These are phyloP conservation scores for Ips typographus DNA, from an alignment of 1,140 invertebrate genomes.

Conservation along the genomic window DNA sequence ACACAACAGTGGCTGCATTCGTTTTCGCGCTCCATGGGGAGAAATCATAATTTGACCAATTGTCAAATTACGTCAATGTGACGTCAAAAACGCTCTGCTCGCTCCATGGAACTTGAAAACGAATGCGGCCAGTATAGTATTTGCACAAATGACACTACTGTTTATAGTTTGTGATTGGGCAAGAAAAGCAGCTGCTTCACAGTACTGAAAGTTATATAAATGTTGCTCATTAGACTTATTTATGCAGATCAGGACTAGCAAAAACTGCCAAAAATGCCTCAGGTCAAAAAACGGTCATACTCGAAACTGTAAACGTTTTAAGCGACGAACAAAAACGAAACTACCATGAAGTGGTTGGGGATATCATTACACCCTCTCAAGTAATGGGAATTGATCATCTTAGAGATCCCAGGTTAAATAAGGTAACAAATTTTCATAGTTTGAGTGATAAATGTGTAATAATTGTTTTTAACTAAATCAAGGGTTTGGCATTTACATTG, in stretches of 20 bases:
- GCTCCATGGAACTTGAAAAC: too few species aligned
- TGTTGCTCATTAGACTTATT: slow-evolving; percentile 3
- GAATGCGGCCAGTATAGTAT: too few species aligned
- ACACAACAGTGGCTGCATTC: too few species aligned
- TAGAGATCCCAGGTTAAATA: slow-evolving; percentile 79
- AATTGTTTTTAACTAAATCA: slow-evolving; percentile 31
- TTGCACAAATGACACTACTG: too few species aligned
- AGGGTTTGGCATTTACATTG: slow-evolving; percentile 90
- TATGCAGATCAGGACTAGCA: slow-evolving; percentile 21
- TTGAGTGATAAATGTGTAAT: slow-evolving; percentile 12
- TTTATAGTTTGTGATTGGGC: too few species aligned
- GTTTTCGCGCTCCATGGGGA: too few species aligned
- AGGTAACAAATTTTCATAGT: slow-evolving; percentile 57
- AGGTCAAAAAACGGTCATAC: slow-evolving; percentile 26
- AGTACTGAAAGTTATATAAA: too few species aligned
- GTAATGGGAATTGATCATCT: slow-evolving; percentile 81
- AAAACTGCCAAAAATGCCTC: slow-evolving; percentile 2
- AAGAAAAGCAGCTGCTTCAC: too few species aligned
- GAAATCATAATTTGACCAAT: too few species aligned
- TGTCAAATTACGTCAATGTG: too few species aligned
- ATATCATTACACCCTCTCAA: slow-evolving; percentile 64
- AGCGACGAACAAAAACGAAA: slow-evolving; percentile 35
- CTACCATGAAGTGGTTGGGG: slow-evolving; percentile 53
- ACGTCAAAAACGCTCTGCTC: too few species aligned
- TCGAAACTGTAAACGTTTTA: slow-evolving; percentile 35